Evolutionary conservation across 2,113 vertebrate species (phyloP).

Genomic region (Paracanthobrama guichenoti): DNA sequence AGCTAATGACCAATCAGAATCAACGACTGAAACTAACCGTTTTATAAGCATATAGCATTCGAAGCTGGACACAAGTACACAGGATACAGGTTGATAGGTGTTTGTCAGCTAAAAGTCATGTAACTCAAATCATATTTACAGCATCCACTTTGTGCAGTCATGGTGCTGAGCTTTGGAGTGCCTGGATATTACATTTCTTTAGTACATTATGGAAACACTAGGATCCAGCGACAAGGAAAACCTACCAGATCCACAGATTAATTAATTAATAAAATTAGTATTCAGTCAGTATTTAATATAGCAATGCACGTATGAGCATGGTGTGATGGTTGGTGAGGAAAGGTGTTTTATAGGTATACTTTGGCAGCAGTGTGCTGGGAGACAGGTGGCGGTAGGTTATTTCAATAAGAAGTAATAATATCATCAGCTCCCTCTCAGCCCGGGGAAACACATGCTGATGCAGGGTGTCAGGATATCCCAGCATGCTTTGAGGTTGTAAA

Average conservation of each 20-base stretch:
- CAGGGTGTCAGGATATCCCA: constrained; percentile 81
- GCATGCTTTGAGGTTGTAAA: constrained; percentile 76
- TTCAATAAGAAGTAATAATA: constrained; percentile 93
- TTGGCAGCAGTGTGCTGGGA: constrained; percentile 81
- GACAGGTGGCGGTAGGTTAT: constrained; percentile 96
- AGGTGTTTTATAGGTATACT: constrained; percentile 84
- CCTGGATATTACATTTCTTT: too few species aligned
- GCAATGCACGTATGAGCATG: background rate
- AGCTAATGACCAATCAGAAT: too few species aligned
- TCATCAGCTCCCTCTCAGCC: constrained; percentile 79
- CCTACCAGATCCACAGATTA: background rate
- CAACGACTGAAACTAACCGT: too few species aligned
- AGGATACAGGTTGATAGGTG: too few species aligned
- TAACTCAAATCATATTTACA: too few species aligned
- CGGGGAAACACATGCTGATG: constrained; percentile 79
- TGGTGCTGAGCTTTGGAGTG: too few species aligned
- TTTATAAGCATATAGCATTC: too few species aligned
- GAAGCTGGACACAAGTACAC: too few species aligned
- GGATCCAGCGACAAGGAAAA: background rate
- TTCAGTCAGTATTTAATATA: background rate
- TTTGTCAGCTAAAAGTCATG: too few species aligned
- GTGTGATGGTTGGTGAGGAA: constrained; percentile 60
- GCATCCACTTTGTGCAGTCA: too few species aligned
- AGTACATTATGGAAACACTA: background rate
- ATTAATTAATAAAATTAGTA: background rate